Evolutionary conservation across 1,140 invertebrate species (phyloP), one percentile per base, ranked within the genome.

Genomic region (Thaumetopoea pityocampa): DNA sequence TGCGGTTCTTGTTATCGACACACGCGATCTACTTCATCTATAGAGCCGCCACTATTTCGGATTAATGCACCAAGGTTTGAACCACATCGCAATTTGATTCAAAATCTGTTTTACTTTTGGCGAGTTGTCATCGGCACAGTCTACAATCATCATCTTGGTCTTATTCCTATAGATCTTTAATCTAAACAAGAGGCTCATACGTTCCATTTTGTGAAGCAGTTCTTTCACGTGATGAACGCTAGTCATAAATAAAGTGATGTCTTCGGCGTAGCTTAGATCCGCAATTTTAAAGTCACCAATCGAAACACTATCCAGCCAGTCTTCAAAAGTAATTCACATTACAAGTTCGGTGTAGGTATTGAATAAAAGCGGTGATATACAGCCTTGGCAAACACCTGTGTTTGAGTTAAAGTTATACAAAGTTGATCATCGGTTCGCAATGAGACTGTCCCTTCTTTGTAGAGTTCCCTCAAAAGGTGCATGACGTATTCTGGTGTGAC

Each of bases 401-500:
- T 30, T 54, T 5, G 45, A 29, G 17, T 48, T 40, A 24, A 54
- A 54, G 6, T 26, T n/a, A 4, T 17, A 0, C 45, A 45, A 1
- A 35, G 4, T 1, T 34, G 5, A 2, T 27, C 22, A 20, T 45
- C 51, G 15, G 22, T 29, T 8, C 37, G 18, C 1, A 50, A 41
- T 14, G 37, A 46, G 7, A 34, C 45, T 4, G 45, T 51, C 8
- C 48, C 53, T 0, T 40, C 19, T 16, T 48, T 44, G 30, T 57
- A 56, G 0, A 51, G 24, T 0, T 24, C 1, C 16, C 43, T 38
- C 0, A 51, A 16, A 1, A 56, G 38, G 12, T 53, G 23, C 1
- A 59, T 44, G 2, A 48, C 26, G 16, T 59, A 47, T 34, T 51
- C 42, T 6, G 47, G 51, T 10, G 47, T 28, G 8, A 51, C 51